These are phyloP conservation scores for Synanthedon formicaeformis DNA, from an alignment of 2,888 invertebrate genomes.

Conservation along the genomic window DNA sequence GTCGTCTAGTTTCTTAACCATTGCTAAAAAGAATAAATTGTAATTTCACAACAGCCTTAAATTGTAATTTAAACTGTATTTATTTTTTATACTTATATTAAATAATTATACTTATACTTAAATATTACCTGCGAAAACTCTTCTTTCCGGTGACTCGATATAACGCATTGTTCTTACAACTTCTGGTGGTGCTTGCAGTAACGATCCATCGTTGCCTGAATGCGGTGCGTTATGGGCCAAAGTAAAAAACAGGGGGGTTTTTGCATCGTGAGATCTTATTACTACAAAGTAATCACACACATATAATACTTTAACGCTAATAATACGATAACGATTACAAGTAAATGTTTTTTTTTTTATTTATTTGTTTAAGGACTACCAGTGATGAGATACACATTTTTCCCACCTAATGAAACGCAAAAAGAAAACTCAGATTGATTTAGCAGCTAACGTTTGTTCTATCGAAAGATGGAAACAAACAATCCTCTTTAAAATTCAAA, in stretches of 20 bases:
- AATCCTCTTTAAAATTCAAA: no score
- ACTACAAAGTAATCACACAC: constrained; percentile 32
- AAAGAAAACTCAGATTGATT: no score
- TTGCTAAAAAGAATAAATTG: constrained; percentile 68
- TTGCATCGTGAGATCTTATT: constrained; percentile 68
- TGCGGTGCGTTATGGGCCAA: constrained; percentile 86
- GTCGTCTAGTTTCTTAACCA: constrained; percentile 86
- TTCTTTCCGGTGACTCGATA: constrained; percentile 75
- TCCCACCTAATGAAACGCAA: no score
- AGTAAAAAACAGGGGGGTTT: constrained; percentile 81
- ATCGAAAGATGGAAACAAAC: no score
- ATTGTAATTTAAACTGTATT: background rate
- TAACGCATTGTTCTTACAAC: constrained; percentile 76
- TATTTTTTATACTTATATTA: background rate
- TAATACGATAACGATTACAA: no score
- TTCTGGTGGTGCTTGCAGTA: constrained; percentile 79
- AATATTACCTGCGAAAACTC: constrained; percentile 77
- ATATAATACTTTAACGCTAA: background rate
- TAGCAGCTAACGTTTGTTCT: no score
- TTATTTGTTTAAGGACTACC: no score
- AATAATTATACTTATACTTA: constrained; percentile 42
- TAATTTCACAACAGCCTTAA: background rate
- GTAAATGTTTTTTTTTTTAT: no score
- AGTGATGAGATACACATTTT: no score
- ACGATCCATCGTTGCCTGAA: constrained; percentile 76